These are phyloP conservation scores for Euphydryas editha DNA, from an alignment of 2,888 invertebrate species.

Conservation along the genomic window DNA sequence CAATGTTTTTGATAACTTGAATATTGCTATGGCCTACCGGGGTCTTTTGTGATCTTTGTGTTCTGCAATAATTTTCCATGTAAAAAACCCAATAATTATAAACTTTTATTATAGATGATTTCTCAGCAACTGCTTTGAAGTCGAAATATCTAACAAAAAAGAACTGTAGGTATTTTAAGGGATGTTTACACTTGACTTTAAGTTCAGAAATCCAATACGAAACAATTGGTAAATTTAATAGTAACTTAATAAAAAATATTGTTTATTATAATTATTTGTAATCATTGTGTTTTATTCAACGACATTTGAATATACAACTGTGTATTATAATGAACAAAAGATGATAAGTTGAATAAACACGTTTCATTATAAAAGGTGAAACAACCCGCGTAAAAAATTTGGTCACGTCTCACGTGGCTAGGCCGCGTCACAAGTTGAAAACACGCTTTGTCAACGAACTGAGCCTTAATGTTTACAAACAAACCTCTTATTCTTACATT, in stretches of 20 bases:
- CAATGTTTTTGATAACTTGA: constrained; percentile 45
- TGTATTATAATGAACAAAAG: neutral
- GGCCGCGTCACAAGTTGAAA: constrained; percentile 57
- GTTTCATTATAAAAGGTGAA: constrained; percentile 17
- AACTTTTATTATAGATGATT: constrained; percentile 29
- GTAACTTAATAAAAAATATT: no score
- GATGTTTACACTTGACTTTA: neutral
- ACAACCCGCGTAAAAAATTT: constrained; percentile 20
- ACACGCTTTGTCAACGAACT: constrained; percentile 65
- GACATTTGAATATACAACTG: neutral
- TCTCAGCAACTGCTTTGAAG: neutral
- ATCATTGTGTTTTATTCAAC: neutral
- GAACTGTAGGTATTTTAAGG: no score
- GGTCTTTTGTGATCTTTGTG: constrained; percentile 25
- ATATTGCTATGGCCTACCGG: constrained; percentile 26
- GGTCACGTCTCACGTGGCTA: constrained; percentile 56
- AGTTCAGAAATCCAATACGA: neutral
- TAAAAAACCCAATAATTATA: constrained; percentile 19
- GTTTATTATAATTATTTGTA: no score
- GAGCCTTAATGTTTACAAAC: constrained; percentile 64
- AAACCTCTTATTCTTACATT: constrained; percentile 50
- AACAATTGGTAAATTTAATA: no score
- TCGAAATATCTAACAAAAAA: neutral
- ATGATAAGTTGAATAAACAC: constrained; percentile 4
- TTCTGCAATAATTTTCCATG: constrained; percentile 20